These are phyloP conservation scores for Papilio gigon DNA, from an alignment of 2,888 invertebrate genomes.

Conservation along the genomic window DNA sequence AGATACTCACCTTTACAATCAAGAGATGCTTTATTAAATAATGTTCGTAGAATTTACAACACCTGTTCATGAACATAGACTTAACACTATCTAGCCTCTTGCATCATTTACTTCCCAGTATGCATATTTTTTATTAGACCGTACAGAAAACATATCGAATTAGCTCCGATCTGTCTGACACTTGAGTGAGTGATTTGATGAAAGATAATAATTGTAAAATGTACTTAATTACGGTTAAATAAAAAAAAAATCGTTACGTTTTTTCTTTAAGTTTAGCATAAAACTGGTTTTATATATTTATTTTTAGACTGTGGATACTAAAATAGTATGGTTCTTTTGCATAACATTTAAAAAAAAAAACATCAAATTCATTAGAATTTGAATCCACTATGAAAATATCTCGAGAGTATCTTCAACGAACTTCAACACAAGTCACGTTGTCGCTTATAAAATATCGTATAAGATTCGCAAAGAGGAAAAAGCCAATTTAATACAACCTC, in stretches of 20 bases:
- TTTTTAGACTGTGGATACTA: neutral
- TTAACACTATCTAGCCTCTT: neutral
- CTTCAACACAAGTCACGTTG: neutral
- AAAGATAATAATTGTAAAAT: neutral
- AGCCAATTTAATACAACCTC: conserved; percentile 23
- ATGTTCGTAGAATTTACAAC: conserved; percentile 30
- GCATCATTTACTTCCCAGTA: conserved; percentile 24
- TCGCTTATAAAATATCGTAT: conserved; percentile 1
- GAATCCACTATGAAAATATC: neutral
- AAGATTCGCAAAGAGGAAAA: conserved; percentile 18
- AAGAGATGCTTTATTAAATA: conserved; percentile 38
- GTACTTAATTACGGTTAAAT: neutral
- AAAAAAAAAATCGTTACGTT: neutral
- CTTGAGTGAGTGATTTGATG: neutral
- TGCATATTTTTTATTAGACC: conserved; percentile 22
- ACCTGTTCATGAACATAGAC: conserved; percentile 23
- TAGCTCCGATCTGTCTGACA: neutral
- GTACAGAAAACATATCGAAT: neutral
- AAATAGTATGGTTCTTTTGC: neutral
- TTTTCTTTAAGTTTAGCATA: neutral
- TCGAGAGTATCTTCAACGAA: neutral
- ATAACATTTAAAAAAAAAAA: neutral
- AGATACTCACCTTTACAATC: conserved; percentile 45
- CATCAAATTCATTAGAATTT: neutral
- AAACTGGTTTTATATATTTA: neutral